Evolutionary conservation across 2,113 vertebrate species (phyloP).

Genomic region (Glareola pratincola): DNA sequence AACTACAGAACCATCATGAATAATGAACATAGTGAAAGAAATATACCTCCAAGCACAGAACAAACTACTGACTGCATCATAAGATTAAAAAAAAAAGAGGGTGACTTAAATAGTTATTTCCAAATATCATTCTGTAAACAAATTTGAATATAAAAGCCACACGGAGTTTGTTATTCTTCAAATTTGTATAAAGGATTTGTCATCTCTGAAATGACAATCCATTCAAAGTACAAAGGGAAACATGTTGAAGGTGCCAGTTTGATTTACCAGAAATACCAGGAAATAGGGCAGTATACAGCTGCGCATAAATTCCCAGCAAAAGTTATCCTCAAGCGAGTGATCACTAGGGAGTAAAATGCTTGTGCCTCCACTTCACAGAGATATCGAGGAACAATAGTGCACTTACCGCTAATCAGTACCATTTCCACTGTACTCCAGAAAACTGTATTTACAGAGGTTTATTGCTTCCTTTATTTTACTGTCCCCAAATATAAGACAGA

Average conservation of each 20-base stretch:
- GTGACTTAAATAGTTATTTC: slow-evolving; percentile 55
- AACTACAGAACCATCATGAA: slow-evolving; percentile 31
- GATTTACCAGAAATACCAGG: slow-evolving; percentile 41
- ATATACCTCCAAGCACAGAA: slow-evolving; percentile 40
- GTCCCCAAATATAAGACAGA: neutral
- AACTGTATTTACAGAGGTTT: neutral
- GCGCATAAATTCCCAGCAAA: slow-evolving; percentile 13
- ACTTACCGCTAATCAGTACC: slow-evolving; percentile 6
- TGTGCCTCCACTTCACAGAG: neutral
- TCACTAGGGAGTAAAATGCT: slow-evolving; percentile 48
- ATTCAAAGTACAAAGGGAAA: slow-evolving; percentile 47
- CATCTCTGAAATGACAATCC: slow-evolving; percentile 39
- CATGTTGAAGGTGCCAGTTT: neutral
- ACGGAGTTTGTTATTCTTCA: slow-evolving; percentile 51
- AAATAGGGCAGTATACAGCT: slow-evolving; percentile 47
- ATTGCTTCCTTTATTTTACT: neutral
- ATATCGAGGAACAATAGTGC: neutral
- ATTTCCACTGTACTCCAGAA: neutral
- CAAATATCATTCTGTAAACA: slow-evolving; percentile 64
- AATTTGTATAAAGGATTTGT: slow-evolving; percentile 45
- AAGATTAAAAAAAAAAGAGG: neutral
- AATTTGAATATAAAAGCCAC: slow-evolving; percentile 67
- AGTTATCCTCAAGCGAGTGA: slow-evolving; percentile 34
- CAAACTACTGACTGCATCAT: slow-evolving; percentile 30
- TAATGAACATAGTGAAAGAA: slow-evolving; percentile 60